Evolutionary conservation across 2,113 vertebrate species (phyloP), one percentile per base, ranked within the genome.

Genomic region (Sprattus sprattus): DNA sequence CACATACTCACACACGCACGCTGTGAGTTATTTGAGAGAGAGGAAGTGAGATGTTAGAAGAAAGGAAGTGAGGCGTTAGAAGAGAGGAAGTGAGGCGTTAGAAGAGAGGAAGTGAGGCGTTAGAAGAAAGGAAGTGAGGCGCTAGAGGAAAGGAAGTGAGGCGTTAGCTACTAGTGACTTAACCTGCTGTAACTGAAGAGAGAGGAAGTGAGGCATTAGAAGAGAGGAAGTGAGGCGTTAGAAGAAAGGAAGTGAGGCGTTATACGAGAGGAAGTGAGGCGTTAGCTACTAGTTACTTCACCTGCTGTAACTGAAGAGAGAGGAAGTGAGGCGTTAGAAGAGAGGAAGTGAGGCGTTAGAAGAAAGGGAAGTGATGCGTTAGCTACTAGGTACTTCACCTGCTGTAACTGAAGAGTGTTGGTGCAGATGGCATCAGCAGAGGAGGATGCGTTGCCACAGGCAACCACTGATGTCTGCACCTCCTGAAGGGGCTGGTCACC

Each of bases 401-500:
- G 32, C 32, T 87, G 64, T 50, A 90, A 47, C 1, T 28, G 49
- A 4, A 88, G 11, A 45, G 81, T 75, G 18, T 7, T 45, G 54
- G 81, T 88, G 45, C 89, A 90, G 85, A 88, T 85, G 81, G 71
- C 87, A 84, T 44, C 71, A 45, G 71, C 2, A 13, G 82, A 83
- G 44, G 82, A 60, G 13, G 89, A 89, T 45, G 83, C 18, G 54
- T 50, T 88, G 50, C 47, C 89, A 86, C 89, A 90, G 39, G 10
- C 22, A 52, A 86, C 44, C 83, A 88, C 32, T 52, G 86, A 45
- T 5, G 86, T 82, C 64, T 28, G 45, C n/a, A 78, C 81, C 39
- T 90, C 84, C 82, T 88, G 83, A 85, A 90, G 89, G 22, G 86
- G 85, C 64, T 87, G 84, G n/a, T 45, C 25, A 60, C 20, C 89